Evolutionary conservation across 2,797 vertebrate genomes (phyloP), one percentile per base, ranked within the genome.

Genomic region (Smutsia gigantea): DNA sequence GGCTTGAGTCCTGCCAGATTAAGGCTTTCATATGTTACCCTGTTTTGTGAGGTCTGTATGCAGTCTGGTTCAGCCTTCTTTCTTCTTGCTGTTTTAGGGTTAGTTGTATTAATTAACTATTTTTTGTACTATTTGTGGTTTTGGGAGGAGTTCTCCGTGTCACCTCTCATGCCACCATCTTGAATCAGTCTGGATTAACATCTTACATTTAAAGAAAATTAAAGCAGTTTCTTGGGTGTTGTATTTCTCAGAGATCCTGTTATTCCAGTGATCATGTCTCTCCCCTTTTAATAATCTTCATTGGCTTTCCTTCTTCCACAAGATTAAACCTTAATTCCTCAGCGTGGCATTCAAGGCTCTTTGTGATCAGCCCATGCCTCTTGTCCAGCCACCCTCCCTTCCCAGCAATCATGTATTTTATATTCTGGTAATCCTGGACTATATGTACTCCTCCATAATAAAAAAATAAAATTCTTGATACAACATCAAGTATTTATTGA

Each of bases 291-390:
- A 11, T 75, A 39, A 46, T 87, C 53, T 78, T 49, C 14, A 13
- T 19, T 77, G 90, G 42, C 34, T 92, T 85, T 59, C 39, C 19
- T 95, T 78, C 25, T 46, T 81, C 68, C 11, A 21, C 10, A 64
- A 84, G 93, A 85, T 66, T 83, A 88, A 95, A 68, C 63, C 74
- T 71, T 63, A 42, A 82, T 53, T 85, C n/a, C 87, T 75, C 53
- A 83, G 10, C 12, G 2, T 34, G 64, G 7, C 55, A 42, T 90
- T 89, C 51, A 34, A 61, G 66, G 23, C 55, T 55, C 64, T 78
- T 55, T 51, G 34, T n/a, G 53, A 81, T 27, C 23, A 6, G 29
- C 14, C 18, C 34, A 25, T 78, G 34, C 19, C 51, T 69, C 9
- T 46, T 51, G n/a, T 42, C 31, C 14, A 34, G 23, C 57, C 34